Evolutionary conservation across 2,113 vertebrate genomes (phyloP), one percentile per base, ranked within the genome.

Genomic region (Hippocampus guttulatus): DNA sequence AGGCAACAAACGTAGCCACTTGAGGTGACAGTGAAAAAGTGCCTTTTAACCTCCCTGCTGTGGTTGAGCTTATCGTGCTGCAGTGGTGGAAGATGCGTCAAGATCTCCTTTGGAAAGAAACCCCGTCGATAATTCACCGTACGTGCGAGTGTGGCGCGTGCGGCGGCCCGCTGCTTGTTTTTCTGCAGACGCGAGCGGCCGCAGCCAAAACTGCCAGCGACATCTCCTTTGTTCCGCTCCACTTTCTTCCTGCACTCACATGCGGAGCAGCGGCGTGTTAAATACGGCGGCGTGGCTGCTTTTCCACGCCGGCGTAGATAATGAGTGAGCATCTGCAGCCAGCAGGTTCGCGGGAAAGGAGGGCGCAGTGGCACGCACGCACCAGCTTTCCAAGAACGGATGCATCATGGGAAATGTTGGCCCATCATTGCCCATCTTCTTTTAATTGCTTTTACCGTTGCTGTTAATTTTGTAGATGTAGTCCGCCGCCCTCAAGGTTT

Each of bases 141-240:
- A 16, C 27, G 40, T 60, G n/a, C 73, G 23, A 27, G 8, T n/a
- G 9, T 4, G 64, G 16, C 40, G 38, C 23, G 12, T 7, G 38
- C 23, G 38, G 15, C 5, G 1, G 43, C 43, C 54, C 49, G 12
- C 38, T 58, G 25, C 23, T 68, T 55, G 61, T 49, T 23, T 69
- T 38, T 27, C 21, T 65, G 18, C 25, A 23, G 41, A 4, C 51
- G 23, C 61, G 49, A 33, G 64, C 40, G 52, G 58, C 41, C 70
- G 49, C 62, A 72, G 47, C 60, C 45, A 63, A 64, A 61, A 64
- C 77, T 61, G 64, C 73, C 71, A 54, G 69, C 74, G 65, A 61
- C 74, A 73, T 73, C 70, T 58, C 25, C 41, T 73, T 64, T 70
- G 64, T 75, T 79, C 69, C 79, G 77, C 77, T 60, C 80, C 77